Conservation (phyloP, 2,888 invertebrate genomes). For the Pammene aurita region DNA sequence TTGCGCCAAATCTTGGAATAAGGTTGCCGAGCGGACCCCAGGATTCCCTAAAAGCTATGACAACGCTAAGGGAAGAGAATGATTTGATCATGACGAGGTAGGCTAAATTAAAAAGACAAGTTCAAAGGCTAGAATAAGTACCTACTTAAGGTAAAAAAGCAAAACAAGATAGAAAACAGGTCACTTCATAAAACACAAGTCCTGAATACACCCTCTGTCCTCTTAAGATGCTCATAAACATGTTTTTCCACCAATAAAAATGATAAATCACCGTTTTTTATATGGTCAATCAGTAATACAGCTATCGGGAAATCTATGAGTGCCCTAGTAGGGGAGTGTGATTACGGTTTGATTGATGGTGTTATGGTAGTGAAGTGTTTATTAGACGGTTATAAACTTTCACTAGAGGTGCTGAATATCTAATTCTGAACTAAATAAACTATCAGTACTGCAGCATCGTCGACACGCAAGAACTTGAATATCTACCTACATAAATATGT, state of each 20-base stretch:
- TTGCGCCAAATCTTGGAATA: no score
- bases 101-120: no score
- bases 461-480: neutral
- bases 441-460: neutral
- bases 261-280: constrained; percentile 83
- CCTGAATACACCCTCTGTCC: constrained; percentile 64
- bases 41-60: no score
- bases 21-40: no score
- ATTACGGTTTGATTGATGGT: constrained; percentile 56
- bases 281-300: constrained; percentile 83
- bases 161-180: neutral
- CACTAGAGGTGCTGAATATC: neutral
- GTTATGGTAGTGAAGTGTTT: constrained; percentile 52
- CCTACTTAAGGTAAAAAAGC: neutral
- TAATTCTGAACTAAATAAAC: neutral
- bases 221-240: constrained; percentile 83
- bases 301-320: constrained; percentile 43
- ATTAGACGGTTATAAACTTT: constrained; percentile 20
- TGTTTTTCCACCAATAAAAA: constrained; percentile 84
- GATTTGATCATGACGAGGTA: no score
- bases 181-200: constrained; percentile 4
- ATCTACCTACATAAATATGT: neutral
- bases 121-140: no score
- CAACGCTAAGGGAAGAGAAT: no score
- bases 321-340: constrained; percentile 29